These are phyloP conservation scores for Amblyraja radiata DNA, from an alignment of 2,797 vertebrate genomes.

Conservation along the genomic window DNA sequence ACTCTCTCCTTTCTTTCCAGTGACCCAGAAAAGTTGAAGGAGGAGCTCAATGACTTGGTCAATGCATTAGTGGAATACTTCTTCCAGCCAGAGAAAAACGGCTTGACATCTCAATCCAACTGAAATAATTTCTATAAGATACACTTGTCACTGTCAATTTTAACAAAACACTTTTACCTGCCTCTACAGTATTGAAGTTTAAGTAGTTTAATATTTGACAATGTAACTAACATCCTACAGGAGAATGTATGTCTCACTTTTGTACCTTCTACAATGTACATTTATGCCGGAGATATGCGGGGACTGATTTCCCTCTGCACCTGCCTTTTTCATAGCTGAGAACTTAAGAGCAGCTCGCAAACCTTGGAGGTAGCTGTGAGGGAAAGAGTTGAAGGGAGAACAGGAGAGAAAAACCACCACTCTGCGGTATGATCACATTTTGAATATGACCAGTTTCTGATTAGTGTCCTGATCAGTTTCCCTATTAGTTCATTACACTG, in stretches of 20 bases:
- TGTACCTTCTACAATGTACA: background rate
- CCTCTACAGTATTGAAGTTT: background rate
- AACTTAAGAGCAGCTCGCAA: background rate
- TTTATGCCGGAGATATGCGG: too few species aligned
- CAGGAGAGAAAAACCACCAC: background rate
- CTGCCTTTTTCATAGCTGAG: background rate
- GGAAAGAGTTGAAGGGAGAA: too few species aligned
- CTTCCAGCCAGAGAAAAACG: conserved; percentile 87
- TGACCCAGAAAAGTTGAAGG: conserved; percentile 74
- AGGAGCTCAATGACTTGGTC: conserved; percentile 76
- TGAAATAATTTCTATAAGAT: conserved; percentile 45
- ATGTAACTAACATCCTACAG: background rate
- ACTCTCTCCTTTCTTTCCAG: conserved; percentile 54
- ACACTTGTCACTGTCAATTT: background rate
- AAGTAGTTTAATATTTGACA: background rate
- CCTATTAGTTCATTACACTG: background rate
- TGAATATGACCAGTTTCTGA: background rate
- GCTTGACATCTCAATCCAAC: conserved; percentile 67
- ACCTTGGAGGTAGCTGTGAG: background rate
- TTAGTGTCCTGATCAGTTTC: background rate
- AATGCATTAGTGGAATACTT: conserved; percentile 79
- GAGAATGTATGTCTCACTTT: background rate
- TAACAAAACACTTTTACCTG: background rate
- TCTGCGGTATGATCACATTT: background rate
- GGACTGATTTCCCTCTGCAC: background rate